phyloP scores from a whole-genome alignment of 2,888 invertebrate genomes.

The Blera fallax region DNA sequence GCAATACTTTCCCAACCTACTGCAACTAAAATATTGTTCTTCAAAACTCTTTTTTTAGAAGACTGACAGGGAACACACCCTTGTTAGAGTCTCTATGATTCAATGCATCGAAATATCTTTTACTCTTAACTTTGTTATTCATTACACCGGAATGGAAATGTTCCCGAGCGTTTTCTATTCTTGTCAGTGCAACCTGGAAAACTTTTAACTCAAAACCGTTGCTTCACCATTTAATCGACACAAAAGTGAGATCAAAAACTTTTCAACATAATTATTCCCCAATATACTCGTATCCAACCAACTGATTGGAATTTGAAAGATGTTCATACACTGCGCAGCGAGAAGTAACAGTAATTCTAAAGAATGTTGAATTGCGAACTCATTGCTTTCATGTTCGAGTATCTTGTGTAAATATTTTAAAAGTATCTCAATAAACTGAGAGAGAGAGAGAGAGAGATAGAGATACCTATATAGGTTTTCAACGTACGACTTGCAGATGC shows the following conservation, averaged over 20 bases:
- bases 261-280: slow-evolving; percentile 39
- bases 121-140: too few species aligned
- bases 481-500: slow-evolving; percentile 28
- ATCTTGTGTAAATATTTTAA: slow-evolving; percentile 40
- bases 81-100: too few species aligned
- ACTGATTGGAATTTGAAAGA: slow-evolving; percentile 6
- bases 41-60: too few species aligned
- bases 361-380: slow-evolving; percentile 3
- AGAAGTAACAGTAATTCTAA: neutral
- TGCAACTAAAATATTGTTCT: too few species aligned
- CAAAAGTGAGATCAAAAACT: slow-evolving; percentile 2
- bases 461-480: too few species aligned
- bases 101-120: too few species aligned
- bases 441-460: too few species aligned
- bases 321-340: neutral
- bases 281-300: slow-evolving; percentile 9
- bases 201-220: neutral
- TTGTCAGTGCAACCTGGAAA: neutral
- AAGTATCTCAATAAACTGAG: slow-evolving; percentile 2
- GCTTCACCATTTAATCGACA: neutral
- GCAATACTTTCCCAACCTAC: too few species aligned
- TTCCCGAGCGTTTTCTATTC: neutral
- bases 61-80: too few species aligned
- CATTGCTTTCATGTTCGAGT: neutral
- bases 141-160: neutral